Base-by-base conservation (phyloP, 2,888 invertebrate genomes). In the Melitaea athalia region DNA sequence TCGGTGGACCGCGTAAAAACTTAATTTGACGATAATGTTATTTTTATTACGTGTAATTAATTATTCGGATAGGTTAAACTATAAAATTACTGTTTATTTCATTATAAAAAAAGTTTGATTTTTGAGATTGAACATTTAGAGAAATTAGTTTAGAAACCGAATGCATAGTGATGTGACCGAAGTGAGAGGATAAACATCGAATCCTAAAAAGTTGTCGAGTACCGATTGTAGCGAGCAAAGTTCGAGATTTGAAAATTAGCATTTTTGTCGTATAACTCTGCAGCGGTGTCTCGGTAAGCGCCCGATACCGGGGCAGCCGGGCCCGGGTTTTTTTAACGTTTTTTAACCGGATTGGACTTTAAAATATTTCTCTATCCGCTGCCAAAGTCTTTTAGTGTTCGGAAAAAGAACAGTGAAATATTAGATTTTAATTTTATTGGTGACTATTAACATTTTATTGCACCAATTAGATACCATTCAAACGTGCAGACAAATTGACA, bases 211-310 rank as follows among this genome's bases (percentile, higher is more conserved):
- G 53, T 64, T 68, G 80, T 78, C 82, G 84, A 85, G 85, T 84
- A 83, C 84, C 85, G 90, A 88, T 86, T 86, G 90, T 83, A 84
- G 85, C 84, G 82, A 85, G 83, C 82, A 77, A 83, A 74, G 88
- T 85, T 86, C 83, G 89, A 92, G 91, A 92, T 92, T 91, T 91
- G 89, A 86, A 86, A 91, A 92, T 92, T 92, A 90, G 91, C 92
- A 92, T 92, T 91, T 92, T 92, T 91, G 91, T 88, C 91, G 89
- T 87, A 92, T 92, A 92, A 92, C 87, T 92, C 91, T 91, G 85
- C 82, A 75, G 83, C 83, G 84, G 86, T 91, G 91, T 91, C 91
- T 89, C 89, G 83, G 86, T 85, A 86, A 86, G 85, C 86, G 81
- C 85, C 84, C 85, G 92, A 91, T 91, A 92, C 89, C 85, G 84